Percentiles rank a stretch among this genome's conserved stretches.
Evolutionary conservation across 2,797 vertebrate species (phyloP).

Genomic region (Paramormyrops hopkinsi): DNA sequence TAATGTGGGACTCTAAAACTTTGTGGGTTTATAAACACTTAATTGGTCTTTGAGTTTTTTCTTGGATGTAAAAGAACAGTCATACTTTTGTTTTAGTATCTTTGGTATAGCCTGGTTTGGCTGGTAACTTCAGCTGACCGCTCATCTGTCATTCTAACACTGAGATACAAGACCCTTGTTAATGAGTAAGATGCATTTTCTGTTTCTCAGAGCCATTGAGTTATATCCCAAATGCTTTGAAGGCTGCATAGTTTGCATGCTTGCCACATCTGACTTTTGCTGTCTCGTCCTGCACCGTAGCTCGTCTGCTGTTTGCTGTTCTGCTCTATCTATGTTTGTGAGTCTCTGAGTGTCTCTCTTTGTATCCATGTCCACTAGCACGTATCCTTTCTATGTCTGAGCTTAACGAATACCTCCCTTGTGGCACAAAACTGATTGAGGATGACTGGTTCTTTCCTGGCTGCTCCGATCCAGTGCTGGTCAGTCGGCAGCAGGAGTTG

Average conservation of each 20-base stretch:
- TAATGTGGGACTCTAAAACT: not conserved
- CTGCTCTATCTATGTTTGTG: not conserved
- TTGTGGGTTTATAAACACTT: not conserved
- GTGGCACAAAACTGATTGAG: slow-evolving; percentile 99
- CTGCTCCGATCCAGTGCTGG: slow-evolving; percentile 94
- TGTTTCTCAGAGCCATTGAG: slow-evolving; percentile 44
- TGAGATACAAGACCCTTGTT: not conserved
- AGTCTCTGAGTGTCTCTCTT: slow-evolving; percentile 23
- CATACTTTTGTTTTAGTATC: not conserved
- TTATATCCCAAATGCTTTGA: slow-evolving; percentile 44
- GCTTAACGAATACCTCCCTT: slow-evolving; percentile 61
- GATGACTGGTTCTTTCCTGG: slow-evolving; percentile 99
- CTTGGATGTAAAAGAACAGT: not conserved
- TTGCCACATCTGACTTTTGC: not conserved
- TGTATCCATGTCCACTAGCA: slow-evolving; percentile 20
- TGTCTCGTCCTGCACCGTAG: slow-evolving; percentile 12
- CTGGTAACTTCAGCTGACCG: not conserved
- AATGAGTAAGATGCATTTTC: slow-evolving; percentile 16
- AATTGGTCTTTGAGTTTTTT: not conserved
- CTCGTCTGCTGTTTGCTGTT: slow-evolving; percentile 15
- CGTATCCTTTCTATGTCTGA: slow-evolving; percentile 38
- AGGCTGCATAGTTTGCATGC: slow-evolving; percentile 43
- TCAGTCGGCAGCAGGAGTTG: slow-evolving; percentile 88
- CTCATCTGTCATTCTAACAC: not conserved
- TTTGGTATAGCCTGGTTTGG: not conserved